Evolutionary conservation across 2,888 invertebrate species (phyloP), one percentile per base, ranked within the genome.

Genomic region (Automeris io): DNA sequence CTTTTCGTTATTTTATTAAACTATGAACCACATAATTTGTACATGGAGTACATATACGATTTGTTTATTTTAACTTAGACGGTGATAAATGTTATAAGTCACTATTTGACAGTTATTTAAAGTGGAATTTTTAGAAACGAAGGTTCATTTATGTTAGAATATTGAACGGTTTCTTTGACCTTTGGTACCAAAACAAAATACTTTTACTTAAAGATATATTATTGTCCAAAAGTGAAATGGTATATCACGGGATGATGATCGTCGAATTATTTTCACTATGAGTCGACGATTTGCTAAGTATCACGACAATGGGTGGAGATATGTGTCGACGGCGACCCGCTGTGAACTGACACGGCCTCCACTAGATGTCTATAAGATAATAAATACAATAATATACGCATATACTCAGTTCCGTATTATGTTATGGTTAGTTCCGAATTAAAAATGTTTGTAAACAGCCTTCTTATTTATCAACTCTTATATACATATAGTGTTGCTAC

Each of bases 181-280:
- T 70, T 64, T 63, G 54, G 37, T 47, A 44, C 11, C 25, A 42
- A 49, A 60, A 60, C 50, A 57, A 60, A 63, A 57, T 59, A 69
- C 69, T 70, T 69, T 70, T 66, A 70, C 70, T 62, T 47, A 55
- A 57, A 59, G 58, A 57, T 64, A 61, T 70, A 63, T n/a, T n/a
- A n/a, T 53, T 55, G 47, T 61, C 52, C 54, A 69, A 72, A 71
- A 69, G 66, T 70, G 67, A 73, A 73, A 73, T 69, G 69, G n/a
- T 61, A 66, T 64, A 68, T 70, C 62, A 48, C 46, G 46, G 50
- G 61, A 62, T 58, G 51, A 43, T 48, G 54, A 68, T 73, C 66
- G 47, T 46, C 45, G 63, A 56, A 61, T 71, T 69, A 72, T 76
- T 78, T 78, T 76, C 74, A 65, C 73, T 53, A 74, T 80, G 76